A percentile compares a stretch with the other conserved stretches of the same genome.
These are phyloP conservation scores for Coelopa pilipes DNA, from an alignment of 2,888 invertebrate genomes.

Conservation along the genomic window DNA sequence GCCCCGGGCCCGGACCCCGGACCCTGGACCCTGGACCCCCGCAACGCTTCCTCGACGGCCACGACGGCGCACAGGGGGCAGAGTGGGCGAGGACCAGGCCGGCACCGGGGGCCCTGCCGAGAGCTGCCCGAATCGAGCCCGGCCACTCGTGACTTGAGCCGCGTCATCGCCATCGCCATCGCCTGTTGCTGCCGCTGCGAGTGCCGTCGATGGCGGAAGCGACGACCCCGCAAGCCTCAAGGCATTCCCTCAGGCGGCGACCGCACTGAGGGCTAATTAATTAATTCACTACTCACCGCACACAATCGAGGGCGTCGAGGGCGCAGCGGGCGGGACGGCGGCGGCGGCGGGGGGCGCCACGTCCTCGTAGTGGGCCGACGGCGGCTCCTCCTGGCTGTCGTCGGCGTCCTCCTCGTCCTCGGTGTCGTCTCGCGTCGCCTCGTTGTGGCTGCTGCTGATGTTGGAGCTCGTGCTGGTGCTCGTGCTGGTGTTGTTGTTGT, in stretches of 20 bases:
- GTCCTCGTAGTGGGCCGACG: constrained; percentile 15
- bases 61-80: too few species aligned
- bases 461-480: constrained; percentile 30
- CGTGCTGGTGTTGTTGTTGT: constrained; percentile 39
- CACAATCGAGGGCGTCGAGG: not conserved
- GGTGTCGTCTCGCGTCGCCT: not conserved
- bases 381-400: constrained; percentile 33
- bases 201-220: not conserved
- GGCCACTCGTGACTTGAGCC: too few species aligned
- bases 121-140: too few species aligned
- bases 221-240: not conserved
- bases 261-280: constrained; percentile 12
- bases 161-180: not conserved
- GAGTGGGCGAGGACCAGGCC: too few species aligned
- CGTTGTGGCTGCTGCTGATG: constrained; percentile 47
- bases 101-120: too few species aligned
- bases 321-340: not conserved
- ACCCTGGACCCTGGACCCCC: too few species aligned
- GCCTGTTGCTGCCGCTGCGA: not conserved
- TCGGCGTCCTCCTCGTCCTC: constrained; percentile 32
- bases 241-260: not conserved
- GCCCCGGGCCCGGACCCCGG: too few species aligned
- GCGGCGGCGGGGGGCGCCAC: not conserved
- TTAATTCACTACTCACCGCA: constrained; percentile 20
- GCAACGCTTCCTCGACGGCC: too few species aligned